Evolutionary conservation across 2,888 invertebrate genomes (phyloP).

Genomic region (Euphydryas editha): DNA sequence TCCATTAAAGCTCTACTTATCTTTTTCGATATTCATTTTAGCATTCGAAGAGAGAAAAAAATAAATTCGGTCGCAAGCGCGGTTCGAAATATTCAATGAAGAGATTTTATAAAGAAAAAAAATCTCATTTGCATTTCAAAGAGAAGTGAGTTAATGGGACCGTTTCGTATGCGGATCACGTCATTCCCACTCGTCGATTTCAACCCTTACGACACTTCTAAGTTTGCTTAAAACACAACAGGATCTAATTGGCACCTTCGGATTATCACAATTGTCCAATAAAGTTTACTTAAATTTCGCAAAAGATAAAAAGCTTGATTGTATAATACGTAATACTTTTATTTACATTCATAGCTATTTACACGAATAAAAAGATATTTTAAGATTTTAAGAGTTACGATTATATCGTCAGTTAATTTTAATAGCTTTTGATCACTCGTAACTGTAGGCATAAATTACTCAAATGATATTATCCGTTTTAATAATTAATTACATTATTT

Average conservation of each 20-base stretch:
- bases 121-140: slow-evolving; percentile 80
- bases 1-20: slow-evolving; percentile 24
- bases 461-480: too few relatives aligned
- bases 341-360: too few relatives aligned
- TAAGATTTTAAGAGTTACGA: too few relatives aligned
- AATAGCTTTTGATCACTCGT: too few relatives aligned
- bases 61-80: slow-evolving; percentile 72
- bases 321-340: too few relatives aligned
- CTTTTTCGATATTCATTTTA: slow-evolving; percentile 51
- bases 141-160: slow-evolving; percentile 75
- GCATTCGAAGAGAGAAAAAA: slow-evolving; percentile 57
- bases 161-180: slow-evolving; percentile 75
- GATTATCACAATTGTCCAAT: slow-evolving; percentile 11
- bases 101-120: slow-evolving; percentile 75
- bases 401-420: too few relatives aligned
- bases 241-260: slow-evolving; percentile 25
- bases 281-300: neutral
- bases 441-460: too few relatives aligned
- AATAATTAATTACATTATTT: too few relatives aligned
- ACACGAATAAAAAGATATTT: too few relatives aligned
- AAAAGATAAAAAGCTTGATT: neutral
- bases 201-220: slow-evolving; percentile 71
- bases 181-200: slow-evolving; percentile 65
- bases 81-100: slow-evolving; percentile 78
- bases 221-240: slow-evolving; percentile 49